These are phyloP conservation scores for Ips nitidus DNA, from an alignment of 1,140 invertebrate species.

Conservation along the genomic window DNA sequence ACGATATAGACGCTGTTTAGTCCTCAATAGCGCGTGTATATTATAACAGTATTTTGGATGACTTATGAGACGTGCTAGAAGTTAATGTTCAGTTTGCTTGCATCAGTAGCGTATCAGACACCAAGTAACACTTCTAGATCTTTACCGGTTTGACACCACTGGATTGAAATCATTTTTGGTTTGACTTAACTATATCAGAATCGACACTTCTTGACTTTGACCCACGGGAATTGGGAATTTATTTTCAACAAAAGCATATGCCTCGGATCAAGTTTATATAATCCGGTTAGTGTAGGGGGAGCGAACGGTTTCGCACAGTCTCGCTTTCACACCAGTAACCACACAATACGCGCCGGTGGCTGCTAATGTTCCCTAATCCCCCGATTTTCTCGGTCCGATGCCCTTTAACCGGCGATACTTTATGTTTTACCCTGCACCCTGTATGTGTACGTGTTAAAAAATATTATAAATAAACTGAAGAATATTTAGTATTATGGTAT, in stretches of 20 bases:
- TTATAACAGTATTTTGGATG: conserved; percentile 22
- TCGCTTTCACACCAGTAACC: conserved; percentile 35
- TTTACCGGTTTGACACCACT: neutral
- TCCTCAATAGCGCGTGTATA: conserved; percentile 39
- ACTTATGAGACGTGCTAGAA: conserved; percentile 24
- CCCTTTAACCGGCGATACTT: conserved; percentile 21
- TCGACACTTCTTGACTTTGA: conserved; percentile 18
- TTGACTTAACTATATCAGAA: conserved; percentile 1
- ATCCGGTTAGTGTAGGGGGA: conserved; percentile 27
- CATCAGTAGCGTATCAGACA: too few relatives aligned
- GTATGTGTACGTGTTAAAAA: neutral
- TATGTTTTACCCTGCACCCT: conserved; percentile 5
- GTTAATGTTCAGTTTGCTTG: conserved; percentile 4
- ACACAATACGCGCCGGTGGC: conserved; percentile 34
- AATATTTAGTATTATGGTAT: too few relatives aligned
- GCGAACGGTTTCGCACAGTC: conserved; percentile 5
- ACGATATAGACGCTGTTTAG: conserved; percentile 46
- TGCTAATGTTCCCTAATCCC: conserved; percentile 35
- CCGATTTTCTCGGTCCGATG: conserved; percentile 30
- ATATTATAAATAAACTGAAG: too few relatives aligned
- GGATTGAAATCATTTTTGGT: neutral
- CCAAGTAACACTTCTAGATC: too few relatives aligned
- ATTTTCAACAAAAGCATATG: conserved; percentile 33
- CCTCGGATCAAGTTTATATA: conserved; percentile 34
- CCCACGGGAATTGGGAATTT: conserved; percentile 15